phyloP scores from a whole-genome alignment of 1,140 invertebrate genomes.

The Limonius californicus region DNA sequence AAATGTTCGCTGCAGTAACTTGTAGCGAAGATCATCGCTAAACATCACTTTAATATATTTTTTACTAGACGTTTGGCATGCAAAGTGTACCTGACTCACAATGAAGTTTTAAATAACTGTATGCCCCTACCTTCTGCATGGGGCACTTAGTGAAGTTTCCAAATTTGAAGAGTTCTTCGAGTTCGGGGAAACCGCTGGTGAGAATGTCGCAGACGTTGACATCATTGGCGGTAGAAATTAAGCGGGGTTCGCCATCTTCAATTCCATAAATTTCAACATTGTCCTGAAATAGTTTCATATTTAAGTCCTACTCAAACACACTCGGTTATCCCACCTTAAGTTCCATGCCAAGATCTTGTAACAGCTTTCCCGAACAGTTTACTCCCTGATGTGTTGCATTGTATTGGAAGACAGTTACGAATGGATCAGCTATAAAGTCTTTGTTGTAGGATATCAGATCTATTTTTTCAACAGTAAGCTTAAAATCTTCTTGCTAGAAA shows the following conservation, averaged over 20 bases:
- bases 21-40: no score
- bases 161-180: neutral
- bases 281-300: neutral
- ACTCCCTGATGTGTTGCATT: neutral
- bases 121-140: neutral
- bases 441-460: neutral
- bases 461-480: neutral
- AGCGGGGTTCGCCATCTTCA: neutral
- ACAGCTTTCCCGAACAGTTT: neutral
- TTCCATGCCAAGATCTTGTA: neutral
- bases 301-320: no score
- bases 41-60: no score
- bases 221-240: neutral
- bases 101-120: no score
- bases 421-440: neutral
- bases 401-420: neutral
- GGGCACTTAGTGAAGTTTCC: slow-evolving; percentile 7
- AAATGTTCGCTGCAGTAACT: no score
- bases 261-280: neutral
- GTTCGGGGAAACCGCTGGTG: neutral
- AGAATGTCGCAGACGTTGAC: neutral
- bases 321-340: neutral
- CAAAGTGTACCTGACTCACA: no score
- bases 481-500: neutral
- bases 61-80: no score